Base-by-base conservation (phyloP, 2,113 vertebrate genomes). In the Leucosticte australis region DNA sequence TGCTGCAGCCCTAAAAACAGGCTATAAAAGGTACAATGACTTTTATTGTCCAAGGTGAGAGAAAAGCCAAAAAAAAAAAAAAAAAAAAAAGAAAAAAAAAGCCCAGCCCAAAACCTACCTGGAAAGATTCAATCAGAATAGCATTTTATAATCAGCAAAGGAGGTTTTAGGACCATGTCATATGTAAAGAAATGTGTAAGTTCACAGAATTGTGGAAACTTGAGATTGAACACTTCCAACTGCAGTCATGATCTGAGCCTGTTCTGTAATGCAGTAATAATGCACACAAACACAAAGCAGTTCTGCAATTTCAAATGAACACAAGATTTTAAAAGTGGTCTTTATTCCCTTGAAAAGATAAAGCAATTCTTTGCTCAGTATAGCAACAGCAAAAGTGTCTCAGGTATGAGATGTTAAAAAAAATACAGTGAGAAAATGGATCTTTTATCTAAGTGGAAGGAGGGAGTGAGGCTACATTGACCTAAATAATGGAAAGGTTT, bases 401-500 rank as follows among this genome's bases (percentile, higher is more conserved):
- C 62, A 56, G 49, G 19, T 63, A 59, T 59, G 60, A 87, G 63
- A 62, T 46, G 70, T 23, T 85, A n/a, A 49, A 67, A 91, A 18
- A 88, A 53, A 42, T 24, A 37, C 27, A 76, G 63, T 60, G 46
- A 92, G 28, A 57, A 94, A 90, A 83, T 77, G 46, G 63, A 63
- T 80, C 86, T 88, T 92, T 80, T 35, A 22, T 78, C 70, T 74
- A 46, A 92, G 59, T 77, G 83, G 64, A 89, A 74, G 55, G 64
- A 83, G 49, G 23, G 39, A 90, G 28, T 15, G 57, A 88, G 59
- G 55, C 60, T 60, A 33, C 44, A 86, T 26, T 77, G 81, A 90
- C 69, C 73, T 81, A 89, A 87, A 93, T 87, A 87, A 83, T 65
- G 52, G 83, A 83, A 92, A 47, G 56, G 19, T 92, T 95, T 83